These are phyloP conservation scores for Triplophysa bombifrons DNA, from an alignment of 2,797 vertebrate species.

Conservation along the genomic window DNA sequence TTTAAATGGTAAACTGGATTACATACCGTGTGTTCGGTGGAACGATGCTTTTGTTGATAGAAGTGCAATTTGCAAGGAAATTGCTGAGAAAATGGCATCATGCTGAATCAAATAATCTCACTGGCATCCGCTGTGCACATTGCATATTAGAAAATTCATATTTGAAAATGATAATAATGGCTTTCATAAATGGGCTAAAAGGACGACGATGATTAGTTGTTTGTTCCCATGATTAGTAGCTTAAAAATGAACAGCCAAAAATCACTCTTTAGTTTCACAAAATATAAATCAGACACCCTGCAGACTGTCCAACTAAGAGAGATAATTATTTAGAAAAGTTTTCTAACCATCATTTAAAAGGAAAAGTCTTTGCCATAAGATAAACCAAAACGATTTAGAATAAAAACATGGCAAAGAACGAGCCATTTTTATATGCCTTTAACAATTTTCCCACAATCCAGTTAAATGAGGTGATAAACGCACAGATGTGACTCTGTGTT, in stretches of 20 bases:
- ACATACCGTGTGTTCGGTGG: slow-evolving; percentile 9
- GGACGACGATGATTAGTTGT: slow-evolving; percentile 23
- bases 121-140: slow-evolving; percentile 7
- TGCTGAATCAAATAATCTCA: slow-evolving; percentile 45
- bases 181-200: slow-evolving; percentile 13
- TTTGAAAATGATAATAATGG: slow-evolving; percentile 5
- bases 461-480: neutral
- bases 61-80: slow-evolving; percentile 36
- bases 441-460: neutral
- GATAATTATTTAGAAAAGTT: neutral
- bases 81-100: slow-evolving; percentile 37
- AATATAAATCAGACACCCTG: neutral
- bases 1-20: slow-evolving; percentile 26
- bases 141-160: neutral
- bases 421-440: too few relatives aligned
- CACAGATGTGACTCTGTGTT: neutral
- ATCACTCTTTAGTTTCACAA: neutral
- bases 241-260: neutral
- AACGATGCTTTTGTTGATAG: slow-evolving; percentile 26
- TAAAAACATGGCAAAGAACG: too few relatives aligned
- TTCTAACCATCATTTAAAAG: neutral
- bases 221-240: slow-evolving; percentile 16
- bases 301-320: neutral
- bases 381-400: neutral
- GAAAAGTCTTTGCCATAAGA: neutral